Conservation (phyloP, 2,113 vertebrate genomes). For the Poeciliopsis retropinna region DNA sequence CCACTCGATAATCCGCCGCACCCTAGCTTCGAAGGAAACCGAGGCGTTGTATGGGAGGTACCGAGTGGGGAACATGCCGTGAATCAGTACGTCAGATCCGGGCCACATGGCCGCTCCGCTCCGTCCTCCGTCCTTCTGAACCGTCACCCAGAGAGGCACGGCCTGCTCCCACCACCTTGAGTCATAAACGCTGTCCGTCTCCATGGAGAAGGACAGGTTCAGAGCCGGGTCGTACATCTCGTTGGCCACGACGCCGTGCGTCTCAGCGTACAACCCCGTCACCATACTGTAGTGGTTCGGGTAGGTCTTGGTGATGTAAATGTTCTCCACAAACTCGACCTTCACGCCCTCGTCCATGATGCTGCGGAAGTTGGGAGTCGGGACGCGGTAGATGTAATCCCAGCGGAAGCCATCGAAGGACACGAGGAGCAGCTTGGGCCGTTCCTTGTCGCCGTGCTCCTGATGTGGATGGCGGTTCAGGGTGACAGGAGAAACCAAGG, state of each 20-base stretch:
- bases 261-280: slow-evolving; percentile 90
- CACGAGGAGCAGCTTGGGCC: slow-evolving; percentile 83
- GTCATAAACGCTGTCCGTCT: slow-evolving; percentile 80
- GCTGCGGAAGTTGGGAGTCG: slow-evolving; percentile 84
- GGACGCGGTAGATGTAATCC: slow-evolving; percentile 88
- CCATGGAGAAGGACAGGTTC: slow-evolving; percentile 87
- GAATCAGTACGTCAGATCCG: slow-evolving; percentile 89
- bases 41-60: slow-evolving; percentile 87
- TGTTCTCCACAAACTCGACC: slow-evolving; percentile 84
- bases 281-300: slow-evolving; percentile 92
- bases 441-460: slow-evolving; percentile 20
- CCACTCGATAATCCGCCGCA: slow-evolving; percentile 85
- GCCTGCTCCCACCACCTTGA: slow-evolving; percentile 91
- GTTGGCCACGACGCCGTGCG: slow-evolving; percentile 88
- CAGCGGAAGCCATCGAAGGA: slow-evolving; percentile 94
- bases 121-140: slow-evolving; percentile 85
- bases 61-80: slow-evolving; percentile 78
- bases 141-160: slow-evolving; percentile 87
- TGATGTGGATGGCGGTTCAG: neutral
- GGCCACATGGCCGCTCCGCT: slow-evolving; percentile 94
- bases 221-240: slow-evolving; percentile 88
- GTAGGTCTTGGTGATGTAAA: slow-evolving; percentile 90
- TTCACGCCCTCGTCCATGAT: slow-evolving; percentile 81
- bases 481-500: slow-evolving; percentile 33
- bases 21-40: slow-evolving; percentile 84